phyloP scores from a whole-genome alignment of 2,797 vertebrate species.

The Platyrinchus mystaceus region DNA sequence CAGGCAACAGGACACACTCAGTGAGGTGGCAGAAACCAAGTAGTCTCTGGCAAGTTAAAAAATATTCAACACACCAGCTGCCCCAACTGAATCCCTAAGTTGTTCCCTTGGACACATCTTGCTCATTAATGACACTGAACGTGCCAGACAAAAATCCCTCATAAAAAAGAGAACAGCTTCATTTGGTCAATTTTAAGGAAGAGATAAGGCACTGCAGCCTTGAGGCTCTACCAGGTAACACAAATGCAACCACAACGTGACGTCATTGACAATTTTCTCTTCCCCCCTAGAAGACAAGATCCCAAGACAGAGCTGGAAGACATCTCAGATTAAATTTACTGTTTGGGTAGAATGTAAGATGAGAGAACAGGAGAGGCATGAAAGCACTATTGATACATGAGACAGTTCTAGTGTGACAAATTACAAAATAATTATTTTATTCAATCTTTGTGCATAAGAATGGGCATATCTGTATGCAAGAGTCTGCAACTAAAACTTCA shows the following conservation, averaged over 20 bases:
- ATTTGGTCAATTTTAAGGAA: background rate
- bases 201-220: background rate
- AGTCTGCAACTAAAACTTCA: background rate
- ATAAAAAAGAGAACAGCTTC: background rate
- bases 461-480: background rate
- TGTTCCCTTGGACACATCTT: background rate
- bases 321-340: background rate
- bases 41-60: accelerated
- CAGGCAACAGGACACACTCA: background rate
- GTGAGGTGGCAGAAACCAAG: background rate
- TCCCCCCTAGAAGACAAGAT: background rate
- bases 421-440: background rate
- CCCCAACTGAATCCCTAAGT: background rate
- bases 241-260: background rate
- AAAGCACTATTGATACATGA: background rate
- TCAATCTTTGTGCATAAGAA: background rate
- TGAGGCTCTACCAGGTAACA: background rate
- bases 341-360: background rate
- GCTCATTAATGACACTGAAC: background rate
- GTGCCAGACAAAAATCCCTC: background rate
- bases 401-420: background rate
- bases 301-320: background rate
- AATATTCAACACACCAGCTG: background rate
- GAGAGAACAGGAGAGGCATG: background rate
- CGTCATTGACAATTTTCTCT: background rate